These are phyloP conservation scores for Stomatorhinus ivindoensis DNA, from an alignment of 2,113 vertebrate species.

Conservation along the genomic window DNA sequence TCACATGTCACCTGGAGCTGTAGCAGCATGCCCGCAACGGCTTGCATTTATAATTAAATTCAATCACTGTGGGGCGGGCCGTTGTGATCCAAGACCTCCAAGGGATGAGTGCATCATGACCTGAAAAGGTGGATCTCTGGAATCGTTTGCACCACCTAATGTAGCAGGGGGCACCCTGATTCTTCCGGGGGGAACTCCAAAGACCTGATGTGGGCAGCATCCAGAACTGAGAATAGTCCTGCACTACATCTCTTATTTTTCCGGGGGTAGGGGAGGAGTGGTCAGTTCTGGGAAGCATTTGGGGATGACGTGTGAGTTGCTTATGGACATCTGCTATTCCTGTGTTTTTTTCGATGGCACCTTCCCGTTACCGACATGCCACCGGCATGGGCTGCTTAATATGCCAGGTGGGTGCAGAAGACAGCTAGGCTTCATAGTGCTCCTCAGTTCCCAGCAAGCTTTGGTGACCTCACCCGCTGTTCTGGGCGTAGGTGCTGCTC, in stretches of 20 bases:
- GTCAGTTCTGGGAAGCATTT: not conserved
- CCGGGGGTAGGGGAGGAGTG: not conserved
- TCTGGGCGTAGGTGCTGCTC: constrained; percentile 47
- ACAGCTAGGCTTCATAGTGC: constrained; percentile 20
- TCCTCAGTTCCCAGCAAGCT: constrained; percentile 13
- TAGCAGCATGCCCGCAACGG: not conserved
- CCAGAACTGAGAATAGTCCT: not conserved
- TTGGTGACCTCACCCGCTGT: constrained; percentile 40
- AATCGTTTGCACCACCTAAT: not conserved
- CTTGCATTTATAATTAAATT: constrained; percentile 8
- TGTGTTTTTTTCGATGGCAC: too few species aligned
- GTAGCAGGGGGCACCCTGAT: not conserved
- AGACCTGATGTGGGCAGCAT: not conserved
- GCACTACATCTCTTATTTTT: not conserved
- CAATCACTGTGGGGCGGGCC: not conserved
- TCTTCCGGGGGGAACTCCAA: not conserved
- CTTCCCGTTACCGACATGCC: not conserved
- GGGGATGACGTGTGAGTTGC: not conserved
- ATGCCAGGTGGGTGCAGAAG: not conserved
- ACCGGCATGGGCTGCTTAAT: not conserved
- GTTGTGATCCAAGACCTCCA: not conserved
- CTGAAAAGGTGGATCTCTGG: not conserved
- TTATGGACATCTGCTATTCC: not conserved
- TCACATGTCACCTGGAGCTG: not conserved
- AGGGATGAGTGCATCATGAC: not conserved